Conservation (phyloP, 1,140 invertebrate genomes). For the Drosophila bocki region DNA sequence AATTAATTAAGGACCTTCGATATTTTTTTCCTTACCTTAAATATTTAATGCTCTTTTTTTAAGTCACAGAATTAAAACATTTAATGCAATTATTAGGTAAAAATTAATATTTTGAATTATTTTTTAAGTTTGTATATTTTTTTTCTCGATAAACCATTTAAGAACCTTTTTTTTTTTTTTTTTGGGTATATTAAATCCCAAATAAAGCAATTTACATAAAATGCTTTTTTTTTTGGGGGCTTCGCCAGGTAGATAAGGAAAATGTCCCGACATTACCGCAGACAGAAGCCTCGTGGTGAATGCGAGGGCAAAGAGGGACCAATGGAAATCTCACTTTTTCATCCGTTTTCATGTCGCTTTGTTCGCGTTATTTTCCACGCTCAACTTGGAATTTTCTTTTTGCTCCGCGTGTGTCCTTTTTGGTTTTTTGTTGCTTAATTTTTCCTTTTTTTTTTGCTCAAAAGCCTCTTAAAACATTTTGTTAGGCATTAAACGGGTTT, state of each 20-base stretch:
- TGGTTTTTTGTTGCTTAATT: slow-evolving; percentile 34
- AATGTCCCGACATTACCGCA: slow-evolving; percentile 32
- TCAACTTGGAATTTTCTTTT: slow-evolving; percentile 16
- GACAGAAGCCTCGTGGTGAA: background rate
- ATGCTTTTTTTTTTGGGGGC: background rate
- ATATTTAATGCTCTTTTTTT: too few species aligned
- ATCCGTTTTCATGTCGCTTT: slow-evolving; percentile 13
- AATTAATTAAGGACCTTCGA: too few species aligned
- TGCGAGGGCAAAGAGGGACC: background rate
- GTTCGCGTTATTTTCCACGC: slow-evolving; percentile 19
- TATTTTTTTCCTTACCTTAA: too few species aligned
- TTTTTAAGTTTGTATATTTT: too few species aligned
- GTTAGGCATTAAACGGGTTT: slow-evolving; percentile 33
- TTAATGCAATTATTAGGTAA: too few species aligned
- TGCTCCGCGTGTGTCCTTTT: slow-evolving; percentile 4
- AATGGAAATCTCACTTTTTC: slow-evolving; percentile 15
- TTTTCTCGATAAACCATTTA: background rate
- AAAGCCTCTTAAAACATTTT: slow-evolving; percentile 66
- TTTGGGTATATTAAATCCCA: background rate
- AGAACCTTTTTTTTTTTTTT: slow-evolving; percentile 1
- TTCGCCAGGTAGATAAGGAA: slow-evolving; percentile 25
- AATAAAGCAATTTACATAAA: slow-evolving; percentile 29
- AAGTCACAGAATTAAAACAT: too few species aligned
- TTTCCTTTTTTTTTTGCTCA: slow-evolving; percentile 1
- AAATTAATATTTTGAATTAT: too few species aligned